Evolutionary conservation across 2,113 vertebrate species (phyloP).

Genomic region (Myanophis thanlyinensis): DNA sequence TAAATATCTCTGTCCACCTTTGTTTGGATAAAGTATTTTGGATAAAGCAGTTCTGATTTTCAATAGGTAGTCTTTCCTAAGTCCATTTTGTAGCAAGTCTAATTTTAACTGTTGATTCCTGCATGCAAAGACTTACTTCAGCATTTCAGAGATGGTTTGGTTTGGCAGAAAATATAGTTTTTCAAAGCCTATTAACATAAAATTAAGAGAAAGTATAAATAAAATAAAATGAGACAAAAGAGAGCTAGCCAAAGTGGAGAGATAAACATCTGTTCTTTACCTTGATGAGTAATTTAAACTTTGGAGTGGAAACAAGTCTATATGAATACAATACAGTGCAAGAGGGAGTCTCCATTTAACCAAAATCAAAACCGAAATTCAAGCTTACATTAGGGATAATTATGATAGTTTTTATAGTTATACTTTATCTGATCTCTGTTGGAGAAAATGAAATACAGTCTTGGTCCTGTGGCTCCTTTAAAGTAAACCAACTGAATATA

Average conservation of each 20-base stretch:
- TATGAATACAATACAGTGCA: constrained; percentile 31
- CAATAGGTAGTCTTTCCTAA: not conserved
- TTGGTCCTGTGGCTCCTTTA: not conserved
- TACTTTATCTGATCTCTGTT: not conserved
- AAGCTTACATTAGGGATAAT: constrained; percentile 21
- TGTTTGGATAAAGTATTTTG: not conserved
- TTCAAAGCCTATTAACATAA: constrained; percentile 50
- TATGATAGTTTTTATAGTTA: constrained; percentile 12
- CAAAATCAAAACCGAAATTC: not conserved
- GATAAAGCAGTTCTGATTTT: not conserved
- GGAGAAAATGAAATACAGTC: not conserved
- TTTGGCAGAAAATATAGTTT: constrained; percentile 56
- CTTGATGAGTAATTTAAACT: constrained; percentile 49
- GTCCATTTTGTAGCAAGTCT: constrained; percentile 28
- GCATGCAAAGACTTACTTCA: constrained; percentile 58
- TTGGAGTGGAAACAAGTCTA: constrained; percentile 32
- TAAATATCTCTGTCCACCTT: not conserved
- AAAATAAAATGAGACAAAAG: constrained; percentile 12
- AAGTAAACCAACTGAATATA: not conserved
- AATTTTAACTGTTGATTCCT: constrained; percentile 40
- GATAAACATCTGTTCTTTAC: constrained; percentile 51
- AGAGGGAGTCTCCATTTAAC: constrained; percentile 9
- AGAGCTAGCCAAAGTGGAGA: constrained; percentile 46
- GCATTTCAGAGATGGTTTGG: constrained; percentile 50
- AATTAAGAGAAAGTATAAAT: constrained; percentile 40